Evolutionary conservation across 2,113 vertebrate species (phyloP), one percentile per base, ranked within the genome.

Genomic region (Carassius carassius): DNA sequence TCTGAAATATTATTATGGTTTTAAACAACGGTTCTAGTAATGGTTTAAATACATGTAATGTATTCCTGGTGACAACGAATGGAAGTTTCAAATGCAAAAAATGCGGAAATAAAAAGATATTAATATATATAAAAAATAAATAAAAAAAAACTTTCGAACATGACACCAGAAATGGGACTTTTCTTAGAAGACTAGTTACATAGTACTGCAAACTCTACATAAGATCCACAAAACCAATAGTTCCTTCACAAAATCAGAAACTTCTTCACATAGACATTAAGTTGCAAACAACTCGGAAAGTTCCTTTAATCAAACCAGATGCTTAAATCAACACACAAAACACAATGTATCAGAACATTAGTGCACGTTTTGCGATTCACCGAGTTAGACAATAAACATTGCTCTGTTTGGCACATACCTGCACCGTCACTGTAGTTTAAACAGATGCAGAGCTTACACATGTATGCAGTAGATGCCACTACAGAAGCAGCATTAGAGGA

Each of bases 311-410:
- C 49, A 56, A 56, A 70, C 13, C 51, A 79, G 19, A 58, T 13
- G 83, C 86, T 86, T 67, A 82, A 76, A 1, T 84, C 47, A 65
- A 54, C 44, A 85, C 58, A 87, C n/a, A 88, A 89, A 90, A 84
- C 14, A 86, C 89, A 90, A 90, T 76, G 70, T 17, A 23, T 49
- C 14, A 60, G 49, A 19, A 23, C 12, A 13, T 82, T 54, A 47
- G 44, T 14, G 16, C 13, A 54, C 65, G 51, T 21, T 69, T 72
- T 41, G 35, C 32, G 35, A 41, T 70, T 44, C 32, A n/a, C 19
- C 16, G n/a, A 67, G 32, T 51, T 69, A 69, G 44, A 35, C 0
- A 29, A 47, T 47, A 32, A 8, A 21, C 19, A 58, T 41, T 56
- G 49, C 49, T 76, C 32, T 63, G 60, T 54, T 17, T 29, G 13